Evolutionary conservation across 2,113 vertebrate genomes (phyloP).

Genomic region (Indri indri): DNA sequence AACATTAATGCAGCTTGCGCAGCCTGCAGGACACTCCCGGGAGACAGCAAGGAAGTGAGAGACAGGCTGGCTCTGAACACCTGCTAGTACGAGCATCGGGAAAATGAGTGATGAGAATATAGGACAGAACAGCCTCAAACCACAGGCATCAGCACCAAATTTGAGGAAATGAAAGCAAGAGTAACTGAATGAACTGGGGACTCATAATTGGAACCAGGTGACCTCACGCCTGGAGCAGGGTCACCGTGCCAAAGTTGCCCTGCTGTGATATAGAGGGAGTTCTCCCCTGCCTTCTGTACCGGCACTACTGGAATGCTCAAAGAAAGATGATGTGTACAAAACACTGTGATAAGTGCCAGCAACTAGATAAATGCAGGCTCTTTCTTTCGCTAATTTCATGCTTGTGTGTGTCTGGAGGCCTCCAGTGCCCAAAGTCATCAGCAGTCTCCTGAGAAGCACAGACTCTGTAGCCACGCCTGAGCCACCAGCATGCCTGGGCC

Average conservation of each 20-base stretch:
- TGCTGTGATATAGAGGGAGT: neutral
- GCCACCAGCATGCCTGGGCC: neutral
- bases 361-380: accelerated
- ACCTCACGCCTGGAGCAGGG: neutral
- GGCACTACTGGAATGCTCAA: neutral
- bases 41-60: neutral
- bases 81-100: neutral
- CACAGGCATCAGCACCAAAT: neutral
- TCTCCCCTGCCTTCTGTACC: neutral
- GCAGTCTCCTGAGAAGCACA: neutral
- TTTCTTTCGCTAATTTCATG: neutral
- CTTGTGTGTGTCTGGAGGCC: neutral
- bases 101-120: accelerated
- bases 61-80: neutral
- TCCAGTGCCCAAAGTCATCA: neutral
- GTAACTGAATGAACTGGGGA: no score
- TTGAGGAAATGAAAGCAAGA: neutral
- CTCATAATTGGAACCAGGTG: neutral
- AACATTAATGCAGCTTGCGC: neutral
- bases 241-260: accelerated
- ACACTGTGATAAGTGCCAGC: neutral
- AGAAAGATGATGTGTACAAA: neutral
- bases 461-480: no score
- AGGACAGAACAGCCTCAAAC: neutral
- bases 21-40: neutral